Evolutionary conservation across 2,888 invertebrate genomes (phyloP).

Genomic region (Philereme vetulata): DNA sequence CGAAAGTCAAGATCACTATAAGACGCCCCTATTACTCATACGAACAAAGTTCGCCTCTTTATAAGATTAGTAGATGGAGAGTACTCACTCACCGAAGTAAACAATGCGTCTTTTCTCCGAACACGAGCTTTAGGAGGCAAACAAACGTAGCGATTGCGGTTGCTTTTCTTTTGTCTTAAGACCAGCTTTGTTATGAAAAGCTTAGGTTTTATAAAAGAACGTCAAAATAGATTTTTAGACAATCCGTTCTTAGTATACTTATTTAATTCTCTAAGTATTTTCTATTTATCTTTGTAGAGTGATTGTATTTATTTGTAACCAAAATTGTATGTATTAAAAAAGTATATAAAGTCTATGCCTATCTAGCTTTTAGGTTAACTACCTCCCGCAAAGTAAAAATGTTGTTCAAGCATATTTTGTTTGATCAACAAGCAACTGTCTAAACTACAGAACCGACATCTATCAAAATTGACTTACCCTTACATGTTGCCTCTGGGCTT

Average conservation of each 20-base stretch:
- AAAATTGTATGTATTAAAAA: background rate
- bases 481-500: background rate
- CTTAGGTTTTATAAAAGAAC: conserved; percentile 31
- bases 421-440: background rate
- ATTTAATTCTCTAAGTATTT: background rate
- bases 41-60: conserved; percentile 41
- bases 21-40: conserved; percentile 43
- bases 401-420: background rate
- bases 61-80: conserved; percentile 43
- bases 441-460: conserved; percentile 2
- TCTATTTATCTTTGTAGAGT: conserved; percentile 8
- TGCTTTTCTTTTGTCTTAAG: conserved; percentile 42
- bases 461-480: conserved; percentile 2
- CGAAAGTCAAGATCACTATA: conserved; percentile 43
- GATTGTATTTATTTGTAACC: background rate
- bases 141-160: conserved; percentile 42
- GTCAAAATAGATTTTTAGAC: conserved; percentile 25
- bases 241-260: conserved; percentile 7
- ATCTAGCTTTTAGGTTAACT: background rate
- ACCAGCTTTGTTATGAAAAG: conserved; percentile 37
- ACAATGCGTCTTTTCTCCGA: conserved; percentile 42
- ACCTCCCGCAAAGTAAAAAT: background rate
- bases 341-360: background rate
- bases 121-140: conserved; percentile 41
- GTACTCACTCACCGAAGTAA: conserved; percentile 41